Percentiles rank a stretch among this genome's conserved stretches.
These are phyloP conservation scores for Leistus spinibarbis DNA, from an alignment of 2,888 invertebrate genomes.

Conservation along the genomic window DNA sequence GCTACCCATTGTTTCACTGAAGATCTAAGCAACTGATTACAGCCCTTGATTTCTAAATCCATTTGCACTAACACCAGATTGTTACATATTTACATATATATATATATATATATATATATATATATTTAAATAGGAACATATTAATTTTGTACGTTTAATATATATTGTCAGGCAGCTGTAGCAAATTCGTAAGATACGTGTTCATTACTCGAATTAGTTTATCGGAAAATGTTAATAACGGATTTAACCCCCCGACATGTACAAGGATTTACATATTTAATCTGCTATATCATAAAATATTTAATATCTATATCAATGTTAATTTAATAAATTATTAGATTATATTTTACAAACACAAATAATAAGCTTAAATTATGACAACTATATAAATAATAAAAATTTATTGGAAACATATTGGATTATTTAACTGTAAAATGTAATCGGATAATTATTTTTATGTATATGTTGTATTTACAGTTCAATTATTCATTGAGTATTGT, in stretches of 20 bases:
- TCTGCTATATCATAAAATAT: not conserved
- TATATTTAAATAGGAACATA: not conserved
- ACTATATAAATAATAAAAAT: too few relatives aligned
- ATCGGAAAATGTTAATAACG: slow-evolving; percentile 10
- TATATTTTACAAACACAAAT: too few relatives aligned
- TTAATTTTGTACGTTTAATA: not conserved
- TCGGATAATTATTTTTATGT: too few relatives aligned
- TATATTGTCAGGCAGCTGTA: not conserved
- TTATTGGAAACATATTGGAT: too few relatives aligned
- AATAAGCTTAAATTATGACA: too few relatives aligned
- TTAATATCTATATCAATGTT: not conserved
- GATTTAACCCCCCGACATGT: slow-evolving; percentile 19
- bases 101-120: not conserved
- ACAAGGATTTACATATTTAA: not conserved
- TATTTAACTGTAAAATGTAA: not conserved
- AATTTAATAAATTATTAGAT: too few relatives aligned
- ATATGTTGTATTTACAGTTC: not conserved
- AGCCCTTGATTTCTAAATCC: not conserved
- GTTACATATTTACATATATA: not conserved
- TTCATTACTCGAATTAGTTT: not conserved
- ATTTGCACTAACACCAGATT: not conserved
- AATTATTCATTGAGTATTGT: too few relatives aligned
- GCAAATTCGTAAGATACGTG: not conserved
- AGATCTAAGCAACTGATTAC: not conserved
- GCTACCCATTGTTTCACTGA: not conserved